Conservation (phyloP, 2,888 invertebrate genomes). For the Carterocephalus palaemon region DNA sequence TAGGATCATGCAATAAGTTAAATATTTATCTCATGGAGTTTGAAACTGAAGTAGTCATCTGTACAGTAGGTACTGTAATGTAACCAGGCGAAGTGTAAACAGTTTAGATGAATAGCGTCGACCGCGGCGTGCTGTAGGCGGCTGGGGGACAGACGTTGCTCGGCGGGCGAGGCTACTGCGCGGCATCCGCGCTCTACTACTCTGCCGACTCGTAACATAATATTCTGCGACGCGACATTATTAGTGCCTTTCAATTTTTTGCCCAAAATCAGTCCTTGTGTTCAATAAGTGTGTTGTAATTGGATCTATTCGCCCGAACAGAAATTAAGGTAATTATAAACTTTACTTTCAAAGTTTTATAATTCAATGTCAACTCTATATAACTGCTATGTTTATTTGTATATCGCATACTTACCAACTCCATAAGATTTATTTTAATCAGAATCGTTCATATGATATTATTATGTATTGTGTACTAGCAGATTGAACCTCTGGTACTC, state of each 20-base stretch:
- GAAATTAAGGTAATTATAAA: conserved; percentile 12
- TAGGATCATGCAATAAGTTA: no score
- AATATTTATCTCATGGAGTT: background rate
- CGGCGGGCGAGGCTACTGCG: conserved; percentile 35
- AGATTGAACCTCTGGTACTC: no score
- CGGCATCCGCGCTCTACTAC: conserved; percentile 27
- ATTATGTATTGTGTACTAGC: conserved; percentile 35
- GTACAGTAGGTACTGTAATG: conserved; percentile 1
- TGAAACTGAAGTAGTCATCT: conserved; percentile 11
- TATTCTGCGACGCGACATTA: conserved; percentile 27
- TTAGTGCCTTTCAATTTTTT: conserved; percentile 19
- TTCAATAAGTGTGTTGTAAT: conserved; percentile 13
- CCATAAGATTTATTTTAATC: conserved; percentile 15
- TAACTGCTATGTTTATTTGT: conserved; percentile 10
- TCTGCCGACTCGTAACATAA: conserved; percentile 16
- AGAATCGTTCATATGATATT: conserved; percentile 8
- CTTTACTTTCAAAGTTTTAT: background rate
- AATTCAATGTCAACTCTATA: conserved; percentile 11
- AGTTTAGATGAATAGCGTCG: conserved; percentile 14
- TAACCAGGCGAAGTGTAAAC: conserved; percentile 5
- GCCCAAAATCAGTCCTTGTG: conserved; percentile 3
- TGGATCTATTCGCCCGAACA: background rate
- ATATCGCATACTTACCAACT: conserved; percentile 11
- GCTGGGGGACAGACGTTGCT: conserved; percentile 34
- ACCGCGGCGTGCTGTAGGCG: background rate